phyloP scores from a whole-genome alignment of 2,888 invertebrate genomes.

The Torymus aiolomorphi region DNA sequence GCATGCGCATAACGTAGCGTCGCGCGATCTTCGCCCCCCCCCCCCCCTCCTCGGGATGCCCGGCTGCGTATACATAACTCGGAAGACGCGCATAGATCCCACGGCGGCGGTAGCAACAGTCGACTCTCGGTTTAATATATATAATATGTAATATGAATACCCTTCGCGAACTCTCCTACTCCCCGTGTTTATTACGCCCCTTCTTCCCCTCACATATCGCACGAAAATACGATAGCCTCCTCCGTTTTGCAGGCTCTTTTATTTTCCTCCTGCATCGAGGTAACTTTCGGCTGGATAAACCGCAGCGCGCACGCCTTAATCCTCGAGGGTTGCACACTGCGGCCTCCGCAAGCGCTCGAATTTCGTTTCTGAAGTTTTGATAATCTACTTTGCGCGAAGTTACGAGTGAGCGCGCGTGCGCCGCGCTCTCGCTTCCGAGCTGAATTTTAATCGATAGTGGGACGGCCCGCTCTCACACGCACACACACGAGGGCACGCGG shows the following conservation, averaged over 20 bases:
- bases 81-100: slow-evolving; percentile 32
- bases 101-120: too few species aligned
- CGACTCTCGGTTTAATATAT: too few species aligned
- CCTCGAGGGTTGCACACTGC: slow-evolving; percentile 4
- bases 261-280: not conserved
- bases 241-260: not conserved
- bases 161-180: slow-evolving; percentile 3
- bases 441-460: slow-evolving; percentile 19
- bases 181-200: slow-evolving; percentile 20
- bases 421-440: not conserved
- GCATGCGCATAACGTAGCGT: slow-evolving; percentile 27
- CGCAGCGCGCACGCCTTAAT: slow-evolving; percentile 4
- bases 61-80: slow-evolving; percentile 3
- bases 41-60: not conserved
- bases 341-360: slow-evolving; percentile 5
- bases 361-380: slow-evolving; percentile 45
- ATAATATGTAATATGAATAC: slow-evolving; percentile 27
- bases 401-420: slow-evolving; percentile 18
- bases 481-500: not conserved
- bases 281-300: slow-evolving; percentile 19
- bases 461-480: too few species aligned
- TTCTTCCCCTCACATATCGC: too few species aligned
- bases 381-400: slow-evolving; percentile 50
- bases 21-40: not conserved
- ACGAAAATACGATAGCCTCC: not conserved